phyloP scores from a whole-genome alignment of 2,797 vertebrate species.

The Hybognathus amarus region DNA sequence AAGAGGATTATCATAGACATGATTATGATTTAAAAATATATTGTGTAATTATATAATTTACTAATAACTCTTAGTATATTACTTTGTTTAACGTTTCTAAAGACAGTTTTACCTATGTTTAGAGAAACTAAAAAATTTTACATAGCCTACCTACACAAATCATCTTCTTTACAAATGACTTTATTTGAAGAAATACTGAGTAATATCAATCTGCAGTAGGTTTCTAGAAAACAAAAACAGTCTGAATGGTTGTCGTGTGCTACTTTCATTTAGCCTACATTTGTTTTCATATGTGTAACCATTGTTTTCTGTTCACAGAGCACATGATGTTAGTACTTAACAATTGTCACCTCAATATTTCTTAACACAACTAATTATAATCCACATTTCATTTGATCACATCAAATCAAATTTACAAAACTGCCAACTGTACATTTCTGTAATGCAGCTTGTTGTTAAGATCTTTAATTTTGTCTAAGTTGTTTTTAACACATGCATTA shows the following conservation, averaged over 20 bases:
- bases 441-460: constrained; percentile 19
- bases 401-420: constrained; percentile 7
- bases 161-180: not conserved
- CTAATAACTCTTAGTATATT: not conserved
- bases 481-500: constrained; percentile 34
- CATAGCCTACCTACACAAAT: not conserved
- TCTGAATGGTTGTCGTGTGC: not conserved
- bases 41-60: not conserved
- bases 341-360: not conserved
- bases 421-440: constrained; percentile 40
- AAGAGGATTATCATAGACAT: not conserved
- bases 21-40: not conserved
- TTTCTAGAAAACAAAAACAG: not conserved
- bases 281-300: constrained; percentile 36
- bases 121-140: not conserved
- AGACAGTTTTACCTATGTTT: not conserved
- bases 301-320: constrained; percentile 38
- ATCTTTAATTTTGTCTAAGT: not conserved
- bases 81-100: not conserved
- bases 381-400: not conserved
- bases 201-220: not conserved
- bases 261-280: constrained; percentile 11
- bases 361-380: not conserved
- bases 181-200: not conserved
- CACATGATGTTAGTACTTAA: not conserved